Evolutionary conservation across 2,113 vertebrate genomes (phyloP).

Genomic region (Amphiprion ocellaris): DNA sequence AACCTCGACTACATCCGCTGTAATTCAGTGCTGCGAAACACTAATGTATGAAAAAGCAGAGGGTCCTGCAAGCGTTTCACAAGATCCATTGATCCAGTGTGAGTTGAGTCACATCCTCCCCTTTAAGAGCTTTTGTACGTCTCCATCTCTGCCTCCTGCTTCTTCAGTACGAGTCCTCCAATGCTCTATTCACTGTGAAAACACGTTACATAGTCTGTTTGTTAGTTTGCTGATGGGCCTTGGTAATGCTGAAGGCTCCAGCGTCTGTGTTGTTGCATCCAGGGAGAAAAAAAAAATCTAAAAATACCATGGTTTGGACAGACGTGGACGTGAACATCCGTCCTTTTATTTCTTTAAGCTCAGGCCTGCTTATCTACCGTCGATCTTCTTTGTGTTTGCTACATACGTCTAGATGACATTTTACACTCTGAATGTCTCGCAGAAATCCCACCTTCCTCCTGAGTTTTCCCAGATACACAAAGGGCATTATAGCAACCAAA

Average conservation of each 20-base stretch:
- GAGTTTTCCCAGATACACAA: background rate
- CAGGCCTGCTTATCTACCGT: background rate
- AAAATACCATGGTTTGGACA: background rate
- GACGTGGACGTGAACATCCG: background rate
- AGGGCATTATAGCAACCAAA: background rate
- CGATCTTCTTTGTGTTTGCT: background rate
- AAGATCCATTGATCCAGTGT: constrained; percentile 8
- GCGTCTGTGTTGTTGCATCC: background rate
- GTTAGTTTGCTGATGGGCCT: background rate
- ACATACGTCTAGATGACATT: background rate
- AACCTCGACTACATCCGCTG: too few relatives aligned
- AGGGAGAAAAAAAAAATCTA: background rate
- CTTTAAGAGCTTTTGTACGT: constrained; percentile 39
- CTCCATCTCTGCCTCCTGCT: constrained; percentile 37
- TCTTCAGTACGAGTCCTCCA: background rate
- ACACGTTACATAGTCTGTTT: constrained; percentile 14
- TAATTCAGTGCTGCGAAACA: too few relatives aligned
- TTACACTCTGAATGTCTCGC: background rate
- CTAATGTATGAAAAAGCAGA: too few relatives aligned
- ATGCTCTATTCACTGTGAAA: constrained; percentile 22
- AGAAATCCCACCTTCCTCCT: background rate
- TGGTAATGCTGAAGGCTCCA: background rate
- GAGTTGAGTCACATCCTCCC: constrained; percentile 54
- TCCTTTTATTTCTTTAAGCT: background rate
- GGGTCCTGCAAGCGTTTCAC: constrained; percentile 1